Percentiles rank a stretch among this genome's conserved stretches.
These are phyloP conservation scores for Crocuta crocuta DNA, from an alignment of 2,113 vertebrate genomes.

Conservation along the genomic window DNA sequence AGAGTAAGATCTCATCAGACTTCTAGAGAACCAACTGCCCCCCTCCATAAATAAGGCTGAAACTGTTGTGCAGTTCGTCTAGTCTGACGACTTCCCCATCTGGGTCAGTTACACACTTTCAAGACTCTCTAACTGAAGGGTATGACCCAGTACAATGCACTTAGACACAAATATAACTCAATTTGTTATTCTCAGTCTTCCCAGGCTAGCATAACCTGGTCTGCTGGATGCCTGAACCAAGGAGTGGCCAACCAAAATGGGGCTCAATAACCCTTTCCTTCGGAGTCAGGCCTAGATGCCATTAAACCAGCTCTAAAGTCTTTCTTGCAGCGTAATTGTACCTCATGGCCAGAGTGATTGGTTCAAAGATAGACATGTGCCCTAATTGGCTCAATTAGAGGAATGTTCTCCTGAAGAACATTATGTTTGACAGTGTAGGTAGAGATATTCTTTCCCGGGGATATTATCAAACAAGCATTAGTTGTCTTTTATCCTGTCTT, in stretches of 20 bases:
- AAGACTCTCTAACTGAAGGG: neutral
- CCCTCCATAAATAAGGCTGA: neutral
- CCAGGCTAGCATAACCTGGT: neutral
- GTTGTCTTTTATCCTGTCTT: neutral
- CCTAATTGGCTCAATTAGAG: neutral
- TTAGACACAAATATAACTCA: neutral
- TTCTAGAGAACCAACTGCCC: neutral
- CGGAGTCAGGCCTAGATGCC: neutral
- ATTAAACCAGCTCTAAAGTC: neutral
- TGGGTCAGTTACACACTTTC: neutral
- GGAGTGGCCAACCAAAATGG: neutral
- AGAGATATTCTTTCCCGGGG: neutral
- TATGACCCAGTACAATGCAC: neutral
- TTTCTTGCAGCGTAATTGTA: neutral
- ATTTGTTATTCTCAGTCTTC: neutral
- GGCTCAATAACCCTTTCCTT: neutral
- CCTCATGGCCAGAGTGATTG: neutral
- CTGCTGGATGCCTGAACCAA: neutral
- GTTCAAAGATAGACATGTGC: neutral
- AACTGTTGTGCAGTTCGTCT: neutral
- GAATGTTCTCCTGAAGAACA: neutral
- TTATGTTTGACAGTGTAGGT: conserved; percentile 13
- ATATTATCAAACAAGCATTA: neutral
- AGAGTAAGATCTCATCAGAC: neutral
- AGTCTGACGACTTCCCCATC: neutral